phyloP scores from a whole-genome alignment of 2,797 vertebrate genomes.

The Oreonectes daqikongensis region DNA sequence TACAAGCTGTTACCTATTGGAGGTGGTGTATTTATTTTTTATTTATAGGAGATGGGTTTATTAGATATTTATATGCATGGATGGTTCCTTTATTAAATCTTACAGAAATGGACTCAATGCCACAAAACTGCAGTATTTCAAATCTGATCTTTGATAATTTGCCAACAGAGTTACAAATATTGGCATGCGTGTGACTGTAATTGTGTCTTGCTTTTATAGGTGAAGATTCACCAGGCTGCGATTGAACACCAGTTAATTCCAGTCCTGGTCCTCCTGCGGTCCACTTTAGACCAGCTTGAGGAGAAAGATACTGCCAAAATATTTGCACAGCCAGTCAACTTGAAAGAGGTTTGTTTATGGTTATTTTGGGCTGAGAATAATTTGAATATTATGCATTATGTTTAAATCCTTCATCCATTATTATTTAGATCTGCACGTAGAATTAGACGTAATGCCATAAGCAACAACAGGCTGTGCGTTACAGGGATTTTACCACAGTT shows the following conservation, averaged over 20 bases:
- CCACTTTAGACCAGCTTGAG: constrained; percentile 85
- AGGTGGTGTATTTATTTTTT: background rate
- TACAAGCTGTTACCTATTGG: background rate
- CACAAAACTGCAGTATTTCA: background rate
- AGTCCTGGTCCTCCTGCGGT: constrained; percentile 82
- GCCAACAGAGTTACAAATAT: background rate
- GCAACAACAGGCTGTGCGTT: background rate
- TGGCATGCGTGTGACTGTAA: background rate
- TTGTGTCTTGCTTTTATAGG: constrained; percentile 63
- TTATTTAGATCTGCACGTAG: background rate
- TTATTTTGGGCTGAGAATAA: background rate
- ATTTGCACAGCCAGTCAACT: constrained; percentile 83
- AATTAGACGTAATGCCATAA: background rate
- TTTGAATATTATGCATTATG: background rate
- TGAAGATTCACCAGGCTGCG: constrained; percentile 84
- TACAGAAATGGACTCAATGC: too few species aligned
- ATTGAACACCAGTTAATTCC: constrained; percentile 86
- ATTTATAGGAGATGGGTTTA: background rate
- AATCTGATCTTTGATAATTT: background rate
- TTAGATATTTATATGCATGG: too few species aligned
- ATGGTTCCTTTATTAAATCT: too few species aligned
- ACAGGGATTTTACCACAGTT: background rate
- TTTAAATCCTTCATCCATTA: too few species aligned
- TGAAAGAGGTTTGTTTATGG: constrained; percentile 79
- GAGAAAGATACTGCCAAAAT: constrained; percentile 86